A percentile compares a stretch with the other conserved stretches of the same genome.
Evolutionary conservation across 2,888 invertebrate genomes (phyloP).

Genomic region (Drosophila nigricruria): DNA sequence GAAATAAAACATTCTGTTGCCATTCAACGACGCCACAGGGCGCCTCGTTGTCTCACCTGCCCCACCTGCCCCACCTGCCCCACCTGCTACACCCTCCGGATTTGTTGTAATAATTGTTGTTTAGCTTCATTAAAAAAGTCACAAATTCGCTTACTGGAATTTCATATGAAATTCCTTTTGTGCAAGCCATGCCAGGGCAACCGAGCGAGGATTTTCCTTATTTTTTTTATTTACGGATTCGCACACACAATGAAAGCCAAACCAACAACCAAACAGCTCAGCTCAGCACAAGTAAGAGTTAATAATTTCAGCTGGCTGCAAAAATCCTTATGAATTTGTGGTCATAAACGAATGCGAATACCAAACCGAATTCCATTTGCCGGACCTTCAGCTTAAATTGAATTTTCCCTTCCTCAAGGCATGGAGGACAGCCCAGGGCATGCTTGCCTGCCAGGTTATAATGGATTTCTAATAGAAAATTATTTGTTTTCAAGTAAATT

Average conservation of each 20-base stretch:
- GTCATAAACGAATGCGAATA: conserved; percentile 17
- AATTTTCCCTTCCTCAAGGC: background rate
- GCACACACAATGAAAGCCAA: background rate
- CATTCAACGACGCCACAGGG: conserved; percentile 29
- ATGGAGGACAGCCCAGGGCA: background rate
- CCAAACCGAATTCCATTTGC: conserved; percentile 21
- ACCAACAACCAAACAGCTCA: conserved; percentile 1
- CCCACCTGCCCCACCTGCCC: background rate
- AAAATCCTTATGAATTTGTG: conserved; percentile 24
- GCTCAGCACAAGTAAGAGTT: conserved; percentile 3
- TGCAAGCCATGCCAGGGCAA: conserved; percentile 22
- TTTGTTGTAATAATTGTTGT: conserved; percentile 64
- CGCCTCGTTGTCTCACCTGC: background rate
- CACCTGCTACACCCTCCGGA: background rate
- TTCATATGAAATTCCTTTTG: conserved; percentile 71
- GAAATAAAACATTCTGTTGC: conserved; percentile 65
- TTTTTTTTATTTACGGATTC: conserved; percentile 44
- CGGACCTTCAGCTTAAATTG: conserved; percentile 6
- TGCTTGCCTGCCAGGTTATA: background rate
- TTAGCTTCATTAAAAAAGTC: conserved; percentile 79
- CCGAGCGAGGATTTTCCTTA: background rate
- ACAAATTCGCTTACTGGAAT: conserved; percentile 73
- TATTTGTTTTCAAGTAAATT: background rate
- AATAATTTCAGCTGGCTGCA: conserved; percentile 4
- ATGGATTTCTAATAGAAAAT: background rate